Conservation (phyloP, 1,140 invertebrate species). For the Brevipalpus yothersi region DNA sequence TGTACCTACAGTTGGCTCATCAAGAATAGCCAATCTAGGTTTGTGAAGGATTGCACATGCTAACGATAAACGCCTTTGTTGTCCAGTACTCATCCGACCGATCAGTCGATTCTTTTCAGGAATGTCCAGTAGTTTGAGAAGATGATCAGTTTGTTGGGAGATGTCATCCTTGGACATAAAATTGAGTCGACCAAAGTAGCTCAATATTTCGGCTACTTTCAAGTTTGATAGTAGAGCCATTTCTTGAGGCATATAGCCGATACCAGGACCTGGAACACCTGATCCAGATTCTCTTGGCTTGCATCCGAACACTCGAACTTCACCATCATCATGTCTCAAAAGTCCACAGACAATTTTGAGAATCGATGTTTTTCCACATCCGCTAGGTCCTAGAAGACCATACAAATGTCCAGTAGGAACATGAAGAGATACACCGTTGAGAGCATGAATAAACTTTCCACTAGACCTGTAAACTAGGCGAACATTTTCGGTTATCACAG, state of each 20-base stretch:
- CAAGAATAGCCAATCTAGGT: slow-evolving; percentile 14
- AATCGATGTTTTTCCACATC: slow-evolving; percentile 30
- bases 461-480: too few relatives aligned
- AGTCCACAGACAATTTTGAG: slow-evolving; percentile 20
- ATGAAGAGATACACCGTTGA: too few relatives aligned
- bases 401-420: too few relatives aligned
- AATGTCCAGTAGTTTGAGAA: slow-evolving; percentile 18
- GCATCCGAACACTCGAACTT: slow-evolving; percentile 17
- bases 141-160: too few relatives aligned
- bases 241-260: slow-evolving; percentile 25
- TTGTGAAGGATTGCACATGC: slow-evolving; percentile 64
- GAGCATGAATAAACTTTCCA: too few relatives aligned
- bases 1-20: slow-evolving; percentile 18
- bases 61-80: slow-evolving; percentile 71
- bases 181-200: slow-evolving; percentile 17
- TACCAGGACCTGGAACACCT: slow-evolving; percentile 19
- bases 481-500: too few relatives aligned
- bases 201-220: slow-evolving; percentile 20
- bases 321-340: slow-evolving; percentile 16
- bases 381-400: slow-evolving; percentile 15
- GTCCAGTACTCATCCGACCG: slow-evolving; percentile 43
- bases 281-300: slow-evolving; percentile 16
- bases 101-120: slow-evolving; percentile 28
- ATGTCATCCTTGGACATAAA: too few relatives aligned
- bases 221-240: slow-evolving; percentile 20